Evolutionary conservation across 2,113 vertebrate genomes (phyloP).

Genomic region (Anguilla japonica): DNA sequence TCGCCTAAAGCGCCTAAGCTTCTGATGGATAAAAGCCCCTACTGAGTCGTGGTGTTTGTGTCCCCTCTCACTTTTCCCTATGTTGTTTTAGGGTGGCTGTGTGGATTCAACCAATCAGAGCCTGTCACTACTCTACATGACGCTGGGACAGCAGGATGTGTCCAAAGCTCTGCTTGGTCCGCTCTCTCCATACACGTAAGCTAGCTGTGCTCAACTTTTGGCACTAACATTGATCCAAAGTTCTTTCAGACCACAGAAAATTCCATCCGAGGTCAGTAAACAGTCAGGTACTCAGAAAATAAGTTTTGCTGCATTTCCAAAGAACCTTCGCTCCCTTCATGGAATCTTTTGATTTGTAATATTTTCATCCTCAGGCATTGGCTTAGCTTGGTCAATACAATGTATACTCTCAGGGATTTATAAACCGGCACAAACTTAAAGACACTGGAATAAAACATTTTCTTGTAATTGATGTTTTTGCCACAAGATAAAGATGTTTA

Average conservation of each 20-base stretch:
- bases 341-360: neutral
- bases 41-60: constrained; percentile 14
- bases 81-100: constrained; percentile 83
- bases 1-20: constrained; percentile 14
- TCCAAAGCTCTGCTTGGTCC: constrained; percentile 93
- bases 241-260: constrained; percentile 12
- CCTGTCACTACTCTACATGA: constrained; percentile 89
- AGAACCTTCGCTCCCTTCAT: neutral
- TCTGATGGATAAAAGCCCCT: constrained; percentile 31
- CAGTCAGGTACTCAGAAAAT: constrained; percentile 4
- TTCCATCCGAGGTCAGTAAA: constrained; percentile 17
- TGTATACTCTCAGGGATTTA: neutral
- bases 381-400: no score
- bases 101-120: constrained; percentile 96
- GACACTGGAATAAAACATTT: no score
- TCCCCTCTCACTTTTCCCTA: neutral
- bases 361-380: neutral
- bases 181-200: constrained; percentile 96
- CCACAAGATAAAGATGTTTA: no score
- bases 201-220: constrained; percentile 42
- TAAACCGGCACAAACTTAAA: neutral
- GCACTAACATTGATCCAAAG: constrained; percentile 18
- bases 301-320: neutral
- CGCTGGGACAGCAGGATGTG: constrained; percentile 93
- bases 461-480: no score